Percentiles rank a stretch among this genome's conserved stretches.
Evolutionary conservation across 2,888 invertebrate genomes (phyloP).

Genomic region (Seladonia tumulorum): DNA sequence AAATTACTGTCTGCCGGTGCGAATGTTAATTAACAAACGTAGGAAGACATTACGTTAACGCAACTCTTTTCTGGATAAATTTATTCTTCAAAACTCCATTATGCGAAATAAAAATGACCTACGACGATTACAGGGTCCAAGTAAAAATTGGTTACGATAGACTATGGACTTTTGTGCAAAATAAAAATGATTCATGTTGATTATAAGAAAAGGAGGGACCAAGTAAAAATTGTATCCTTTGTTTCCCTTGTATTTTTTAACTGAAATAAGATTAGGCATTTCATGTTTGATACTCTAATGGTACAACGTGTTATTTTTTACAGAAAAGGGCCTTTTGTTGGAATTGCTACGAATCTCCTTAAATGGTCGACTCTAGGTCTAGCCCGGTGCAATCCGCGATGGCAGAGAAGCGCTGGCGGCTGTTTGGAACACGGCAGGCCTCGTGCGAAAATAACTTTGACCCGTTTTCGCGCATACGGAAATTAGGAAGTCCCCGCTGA

Average conservation of each 20-base stretch:
- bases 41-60: too few species aligned
- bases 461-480: conserved; percentile 70
- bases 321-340: background rate
- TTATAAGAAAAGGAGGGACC: too few species aligned
- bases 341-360: background rate
- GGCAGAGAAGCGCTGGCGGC: conserved; percentile 51
- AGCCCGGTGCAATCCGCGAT: conserved; percentile 52
- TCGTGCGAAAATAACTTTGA: conserved; percentile 75
- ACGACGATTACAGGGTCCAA: too few species aligned
- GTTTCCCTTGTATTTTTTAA: background rate
- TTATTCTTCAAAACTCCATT: too few species aligned
- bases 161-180: too few species aligned
- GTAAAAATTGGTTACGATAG: too few species aligned
- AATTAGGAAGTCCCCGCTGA: conserved; percentile 63
- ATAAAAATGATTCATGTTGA: too few species aligned
- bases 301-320: background rate
- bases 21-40: background rate
- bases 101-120: too few species aligned
- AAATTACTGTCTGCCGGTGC: conserved; percentile 4
- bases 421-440: conserved; percentile 57
- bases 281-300: background rate
- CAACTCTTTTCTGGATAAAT: too few species aligned
- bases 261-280: background rate
- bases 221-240: too few species aligned
- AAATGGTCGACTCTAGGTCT: conserved; percentile 55